These are phyloP conservation scores for Diabrotica balteata DNA, from an alignment of 2,888 invertebrate genomes.

Conservation along the genomic window DNA sequence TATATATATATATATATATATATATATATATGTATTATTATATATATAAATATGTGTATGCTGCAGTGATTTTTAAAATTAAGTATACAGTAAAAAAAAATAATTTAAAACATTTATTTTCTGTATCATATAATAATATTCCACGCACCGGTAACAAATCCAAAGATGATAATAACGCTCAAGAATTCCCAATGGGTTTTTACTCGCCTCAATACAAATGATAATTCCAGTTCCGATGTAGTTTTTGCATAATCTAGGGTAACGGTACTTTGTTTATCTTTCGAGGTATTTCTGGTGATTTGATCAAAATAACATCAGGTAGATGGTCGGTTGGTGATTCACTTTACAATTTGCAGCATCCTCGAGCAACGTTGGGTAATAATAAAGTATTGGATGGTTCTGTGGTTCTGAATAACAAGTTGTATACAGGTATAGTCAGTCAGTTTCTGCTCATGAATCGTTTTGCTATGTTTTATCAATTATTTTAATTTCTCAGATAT, in stretches of 20 bases:
- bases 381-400: constrained; percentile 5
- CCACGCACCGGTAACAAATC: neutral
- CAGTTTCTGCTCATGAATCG: neutral
- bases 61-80: too few relatives aligned
- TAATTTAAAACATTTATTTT: too few relatives aligned
- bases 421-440: too few relatives aligned
- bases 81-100: too few relatives aligned
- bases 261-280: constrained; percentile 34
- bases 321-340: constrained; percentile 21
- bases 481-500: neutral
- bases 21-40: too few relatives aligned
- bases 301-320: constrained; percentile 30
- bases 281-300: constrained; percentile 32
- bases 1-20: too few relatives aligned
- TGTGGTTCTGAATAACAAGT: neutral
- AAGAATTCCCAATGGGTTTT: constrained; percentile 19
- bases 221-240: constrained; percentile 16
- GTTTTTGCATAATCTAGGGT: constrained; percentile 34
- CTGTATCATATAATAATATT: neutral
- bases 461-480: neutral
- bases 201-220: constrained; percentile 24
- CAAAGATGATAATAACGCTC: constrained; percentile 1
- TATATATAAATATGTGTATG: too few relatives aligned
- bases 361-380: constrained; percentile 6
- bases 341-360: constrained; percentile 7